Conservation (phyloP, 2,888 invertebrate species). For the Hipparchia sbordonii region DNA sequence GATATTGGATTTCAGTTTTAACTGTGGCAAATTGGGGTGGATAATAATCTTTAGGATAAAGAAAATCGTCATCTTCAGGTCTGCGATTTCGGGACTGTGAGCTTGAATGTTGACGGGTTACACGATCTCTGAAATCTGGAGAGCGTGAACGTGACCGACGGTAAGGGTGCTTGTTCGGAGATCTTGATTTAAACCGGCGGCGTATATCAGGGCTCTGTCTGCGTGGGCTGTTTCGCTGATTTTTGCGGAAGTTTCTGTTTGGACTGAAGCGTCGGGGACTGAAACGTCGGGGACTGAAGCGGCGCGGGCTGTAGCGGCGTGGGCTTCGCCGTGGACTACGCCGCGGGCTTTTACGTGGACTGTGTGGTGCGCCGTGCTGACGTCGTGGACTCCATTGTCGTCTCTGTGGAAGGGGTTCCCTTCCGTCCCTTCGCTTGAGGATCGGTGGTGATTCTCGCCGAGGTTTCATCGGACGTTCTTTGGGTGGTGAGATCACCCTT, state of each 20-base stretch:
- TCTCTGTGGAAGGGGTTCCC: constrained; percentile 18
- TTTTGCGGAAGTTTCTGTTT: constrained; percentile 39
- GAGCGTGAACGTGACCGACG: constrained; percentile 36
- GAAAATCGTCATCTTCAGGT: constrained; percentile 49
- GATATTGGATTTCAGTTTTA: constrained; percentile 33
- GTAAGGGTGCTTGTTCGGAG: constrained; percentile 39
- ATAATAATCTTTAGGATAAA: constrained; percentile 52
- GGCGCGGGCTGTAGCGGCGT: constrained; percentile 14
- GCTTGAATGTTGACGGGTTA: constrained; percentile 34
- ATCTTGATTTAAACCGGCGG: constrained; percentile 39
- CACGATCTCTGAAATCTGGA: constrained; percentile 43
- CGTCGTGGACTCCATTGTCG: constrained; percentile 39
- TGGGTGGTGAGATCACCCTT: constrained; percentile 27
- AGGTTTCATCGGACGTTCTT: constrained; percentile 23
- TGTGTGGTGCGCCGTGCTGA: not conserved
- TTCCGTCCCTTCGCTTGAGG: constrained; percentile 32
- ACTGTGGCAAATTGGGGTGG: constrained; percentile 25
- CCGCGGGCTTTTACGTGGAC: not conserved
- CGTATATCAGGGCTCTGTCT: constrained; percentile 44
- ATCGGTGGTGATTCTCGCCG: constrained; percentile 36
- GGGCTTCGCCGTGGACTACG: constrained; percentile 5
- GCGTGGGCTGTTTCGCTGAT: constrained; percentile 38
- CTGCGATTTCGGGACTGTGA: constrained; percentile 32
- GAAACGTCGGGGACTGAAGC: constrained; percentile 3
- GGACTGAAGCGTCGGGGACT: constrained; percentile 31